Evolutionary conservation across 2,113 vertebrate genomes (phyloP).

Genomic region (Plecotus auritus): DNA sequence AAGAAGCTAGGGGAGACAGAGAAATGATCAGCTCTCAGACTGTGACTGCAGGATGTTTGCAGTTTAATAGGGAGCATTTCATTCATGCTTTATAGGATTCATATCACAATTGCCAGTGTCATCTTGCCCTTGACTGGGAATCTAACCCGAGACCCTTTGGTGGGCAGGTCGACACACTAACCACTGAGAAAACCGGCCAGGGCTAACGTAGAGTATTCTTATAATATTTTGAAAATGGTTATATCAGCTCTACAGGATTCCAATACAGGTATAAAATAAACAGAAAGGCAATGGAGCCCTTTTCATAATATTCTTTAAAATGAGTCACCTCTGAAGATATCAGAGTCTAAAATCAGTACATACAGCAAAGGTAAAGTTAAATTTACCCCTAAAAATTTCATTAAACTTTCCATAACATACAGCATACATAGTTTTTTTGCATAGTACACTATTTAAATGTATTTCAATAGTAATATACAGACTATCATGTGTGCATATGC

Average conservation of each 20-base stretch:
- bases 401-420: background rate
- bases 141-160: too few relatives aligned
- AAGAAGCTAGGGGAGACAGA: background rate
- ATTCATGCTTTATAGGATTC: background rate
- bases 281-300: background rate
- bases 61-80: background rate
- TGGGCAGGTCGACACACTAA: too few relatives aligned
- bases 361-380: background rate
- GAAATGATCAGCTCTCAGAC: background rate
- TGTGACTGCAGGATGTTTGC: background rate
- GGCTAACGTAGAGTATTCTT: background rate
- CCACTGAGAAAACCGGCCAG: too few relatives aligned
- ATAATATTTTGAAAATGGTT: background rate
- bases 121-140: background rate
- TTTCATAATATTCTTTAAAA: background rate
- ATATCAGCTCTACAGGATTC: background rate
- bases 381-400: background rate
- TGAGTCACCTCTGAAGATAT: conserved; percentile 3
- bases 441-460: background rate
- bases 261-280: background rate
- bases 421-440: background rate
- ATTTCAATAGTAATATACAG: background rate
- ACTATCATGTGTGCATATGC: background rate
- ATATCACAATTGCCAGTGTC: background rate
- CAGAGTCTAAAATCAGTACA: background rate